phyloP scores from a whole-genome alignment of 2,797 vertebrate species.

The Hylomyscus alleni region DNA sequence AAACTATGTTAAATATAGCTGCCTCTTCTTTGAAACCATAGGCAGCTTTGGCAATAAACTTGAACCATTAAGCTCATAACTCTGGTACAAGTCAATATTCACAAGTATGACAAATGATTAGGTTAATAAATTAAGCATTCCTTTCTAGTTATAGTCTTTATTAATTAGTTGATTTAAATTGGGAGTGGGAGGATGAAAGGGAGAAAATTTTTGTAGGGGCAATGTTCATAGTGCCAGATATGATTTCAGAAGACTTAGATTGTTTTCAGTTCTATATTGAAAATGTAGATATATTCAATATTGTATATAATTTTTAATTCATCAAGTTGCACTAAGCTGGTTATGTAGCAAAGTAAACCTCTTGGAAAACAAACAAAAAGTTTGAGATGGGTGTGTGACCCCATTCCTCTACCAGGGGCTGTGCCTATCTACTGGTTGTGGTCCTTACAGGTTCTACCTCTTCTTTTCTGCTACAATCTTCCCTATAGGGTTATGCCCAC shows the following conservation, averaged over 20 bases:
- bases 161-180: constrained; percentile 84
- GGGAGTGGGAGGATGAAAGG: constrained; percentile 64
- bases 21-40: constrained; percentile 56
- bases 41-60: constrained; percentile 75
- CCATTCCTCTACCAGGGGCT: no score
- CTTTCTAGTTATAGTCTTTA: constrained; percentile 77
- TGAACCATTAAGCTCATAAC: constrained; percentile 78
- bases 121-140: constrained; percentile 76
- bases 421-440: no score
- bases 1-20: constrained; percentile 43
- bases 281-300: constrained; percentile 71
- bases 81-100: constrained; percentile 72
- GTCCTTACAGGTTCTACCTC: no score
- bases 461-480: no score
- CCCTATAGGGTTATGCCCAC: no score
- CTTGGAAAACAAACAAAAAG: constrained; percentile 43
- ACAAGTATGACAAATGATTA: constrained; percentile 67
- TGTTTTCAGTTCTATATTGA: constrained; percentile 54
- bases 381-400: no score
- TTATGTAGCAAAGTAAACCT: constrained; percentile 65
- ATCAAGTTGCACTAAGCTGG: constrained; percentile 57
- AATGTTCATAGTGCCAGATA: constrained; percentile 69
- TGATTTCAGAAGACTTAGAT: constrained; percentile 64
- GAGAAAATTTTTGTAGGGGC: constrained; percentile 58
- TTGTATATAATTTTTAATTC: constrained; percentile 69